These are phyloP conservation scores for Fratercula arctica DNA, from an alignment of 2,797 vertebrate genomes.

Conservation along the genomic window DNA sequence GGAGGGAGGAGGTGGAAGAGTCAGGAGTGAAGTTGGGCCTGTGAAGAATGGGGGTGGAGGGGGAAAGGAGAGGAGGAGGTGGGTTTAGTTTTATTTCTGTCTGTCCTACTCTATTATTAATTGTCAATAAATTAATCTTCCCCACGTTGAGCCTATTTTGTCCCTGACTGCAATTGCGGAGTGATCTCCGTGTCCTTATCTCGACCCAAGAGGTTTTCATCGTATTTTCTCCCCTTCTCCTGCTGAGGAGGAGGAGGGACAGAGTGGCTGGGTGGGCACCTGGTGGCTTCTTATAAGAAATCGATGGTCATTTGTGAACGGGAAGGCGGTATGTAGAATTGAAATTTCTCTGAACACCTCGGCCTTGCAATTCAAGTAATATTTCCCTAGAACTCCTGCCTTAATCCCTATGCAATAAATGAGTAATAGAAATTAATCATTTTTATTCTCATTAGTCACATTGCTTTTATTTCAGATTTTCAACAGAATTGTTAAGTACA, in stretches of 20 bases:
- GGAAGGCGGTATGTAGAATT: background rate
- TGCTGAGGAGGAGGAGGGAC: background rate
- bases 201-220: background rate
- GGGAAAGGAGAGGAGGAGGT: background rate
- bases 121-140: background rate
- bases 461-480: background rate
- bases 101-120: background rate
- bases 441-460: background rate
- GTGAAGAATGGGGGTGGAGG: background rate
- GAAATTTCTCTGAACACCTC: background rate
- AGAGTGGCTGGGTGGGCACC: background rate
- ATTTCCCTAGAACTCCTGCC: background rate
- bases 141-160: background rate
- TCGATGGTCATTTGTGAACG: accelerated
- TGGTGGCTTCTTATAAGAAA: background rate
- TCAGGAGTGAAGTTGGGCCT: background rate
- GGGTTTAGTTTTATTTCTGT: background rate
- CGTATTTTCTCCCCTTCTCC: accelerated
- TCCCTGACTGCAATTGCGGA: background rate
- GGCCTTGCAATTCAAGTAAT: background rate
- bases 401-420: background rate
- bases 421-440: background rate
- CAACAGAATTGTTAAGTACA: background rate
- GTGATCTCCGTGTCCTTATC: background rate
- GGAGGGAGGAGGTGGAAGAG: background rate